Evolutionary conservation across 1,140 invertebrate genomes (phyloP), one percentile per base, ranked within the genome.

Genomic region (Zaprionus vittiger): DNA sequence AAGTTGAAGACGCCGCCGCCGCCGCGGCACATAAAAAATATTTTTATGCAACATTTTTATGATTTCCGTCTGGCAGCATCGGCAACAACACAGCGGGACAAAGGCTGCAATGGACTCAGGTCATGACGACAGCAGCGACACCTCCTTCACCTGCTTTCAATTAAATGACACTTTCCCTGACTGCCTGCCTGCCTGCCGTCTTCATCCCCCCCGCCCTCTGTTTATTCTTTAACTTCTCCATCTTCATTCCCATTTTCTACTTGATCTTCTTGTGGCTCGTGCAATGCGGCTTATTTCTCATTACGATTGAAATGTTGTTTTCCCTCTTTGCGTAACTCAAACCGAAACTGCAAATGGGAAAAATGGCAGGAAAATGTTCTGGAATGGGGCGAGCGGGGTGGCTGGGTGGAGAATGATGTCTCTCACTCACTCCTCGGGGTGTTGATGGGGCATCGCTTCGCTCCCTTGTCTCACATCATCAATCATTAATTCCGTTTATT

Each of bases 41-140:
- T 87, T 90, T 87, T 81, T 89, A 89, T 87, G 85, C 86, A 85
- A 89, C 81, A 79, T 85, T 90, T 90, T 90, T 90, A 90, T 85
- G 85, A 90, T 90, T 90, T 90, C 85, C 85, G 85, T 90, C 85
- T 90, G 85, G 79, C 61, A 68, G 79, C 71, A 62, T 67, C 61
- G 41, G n/a, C 41, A 17, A 44, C n/a, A 41, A n/a, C 41, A 44
- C n/a, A n/a, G 41, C n/a, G 41, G 41, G 15, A 47, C 38, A 73
- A 70, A 63, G 74, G 74, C 79, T 62, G 72, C 55, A 72, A 20
- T 11, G 22, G 47, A 14, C 47, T 63, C 65, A 72, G 49, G 73
- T 69, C 63, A 72, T 52, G 64, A 52, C 69, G 52, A 28, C 26
- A 26, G 12, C 28, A 76, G 59, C 61, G 64, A 57, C 85, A 80